Conservation (phyloP, 1,140 invertebrate genomes). For the Phthorimaea operculella region DNA sequence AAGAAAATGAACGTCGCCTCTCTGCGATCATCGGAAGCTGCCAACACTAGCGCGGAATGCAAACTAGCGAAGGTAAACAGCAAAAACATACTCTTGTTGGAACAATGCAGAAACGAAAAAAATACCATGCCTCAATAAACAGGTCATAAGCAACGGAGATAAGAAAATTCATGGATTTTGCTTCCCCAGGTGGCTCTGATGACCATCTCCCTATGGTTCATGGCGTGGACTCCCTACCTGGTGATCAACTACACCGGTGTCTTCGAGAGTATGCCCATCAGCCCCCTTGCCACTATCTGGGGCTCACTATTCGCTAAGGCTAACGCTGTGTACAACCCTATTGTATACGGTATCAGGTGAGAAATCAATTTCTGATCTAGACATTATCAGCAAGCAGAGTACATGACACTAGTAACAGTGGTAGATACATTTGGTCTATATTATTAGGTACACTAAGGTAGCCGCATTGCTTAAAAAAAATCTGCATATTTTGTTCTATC, state of each 20-base stretch:
- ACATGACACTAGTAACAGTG: too few species aligned
- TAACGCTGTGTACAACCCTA: slow-evolving; percentile 76
- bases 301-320: slow-evolving; percentile 76
- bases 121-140: too few species aligned
- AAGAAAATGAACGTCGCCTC: slow-evolving; percentile 80
- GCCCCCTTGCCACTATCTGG: slow-evolving; percentile 74
- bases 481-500: too few species aligned
- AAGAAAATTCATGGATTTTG: too few species aligned
- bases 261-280: slow-evolving; percentile 72
- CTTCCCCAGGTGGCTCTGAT: slow-evolving; percentile 73
- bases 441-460: too few species aligned
- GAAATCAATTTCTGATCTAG: not conserved
- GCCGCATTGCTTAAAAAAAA: too few species aligned
- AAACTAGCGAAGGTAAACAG: slow-evolving; percentile 70
- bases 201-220: slow-evolving; percentile 80
- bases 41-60: slow-evolving; percentile 72
- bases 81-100: too few species aligned
- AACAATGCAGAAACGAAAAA: too few species aligned
- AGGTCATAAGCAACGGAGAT: too few species aligned
- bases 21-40: slow-evolving; percentile 71
- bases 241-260: slow-evolving; percentile 78
- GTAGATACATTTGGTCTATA: too few species aligned
- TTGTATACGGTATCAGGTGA: slow-evolving; percentile 74
- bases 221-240: slow-evolving; percentile 81
- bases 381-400: too few species aligned